Base-by-base conservation (phyloP, 2,888 invertebrate genomes). In the Beris chalybata region DNA sequence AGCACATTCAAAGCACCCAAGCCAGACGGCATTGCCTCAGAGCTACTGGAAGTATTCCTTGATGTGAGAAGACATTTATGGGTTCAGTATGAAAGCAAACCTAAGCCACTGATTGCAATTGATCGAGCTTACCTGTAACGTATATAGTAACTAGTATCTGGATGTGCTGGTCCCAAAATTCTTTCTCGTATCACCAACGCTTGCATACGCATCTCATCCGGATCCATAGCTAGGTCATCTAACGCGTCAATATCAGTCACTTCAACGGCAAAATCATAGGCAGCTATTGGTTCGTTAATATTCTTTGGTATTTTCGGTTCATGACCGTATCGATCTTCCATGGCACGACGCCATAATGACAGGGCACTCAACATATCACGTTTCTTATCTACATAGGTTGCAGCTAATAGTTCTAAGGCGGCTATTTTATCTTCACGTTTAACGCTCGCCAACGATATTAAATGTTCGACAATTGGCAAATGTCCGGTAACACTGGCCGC, bases 181-280 rank as follows among this genome's bases (percentile, higher is more conserved):
- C 97, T 84, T 82, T 97, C 96, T 66, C 97, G 84, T 69, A 97
- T 93, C 68, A 97, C 89, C 63, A 97, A 81, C 0, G 92, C 93
- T 78, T 94, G 97, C 95, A 97, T 97, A 74, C 96, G 84, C 92
- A 97, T 95, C 72, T 92, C 93, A 78, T 98, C 97, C 0, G 96
- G 95, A 82, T 97, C 96, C 6, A 92, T 89, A 65, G 94, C 87
- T 55, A 97, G 81, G 71, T 93, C 93, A 71, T 94, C 92, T 53
- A 97, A 80, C 68, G 91, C 89, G 64, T 90, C 90, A 55, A 87
- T 82, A 72, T 90, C 89, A 71, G 86, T 85, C 12, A 95, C 92
- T 82, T 98, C 97, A 59, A 86, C 85, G 0, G 91, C 90, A 78
- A 88, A 91, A 77, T 96, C 95, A 79, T 97, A 97, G 0, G 97